phyloP scores from a whole-genome alignment of 2,888 invertebrate species.

The Eupeodes latifasciatus region DNA sequence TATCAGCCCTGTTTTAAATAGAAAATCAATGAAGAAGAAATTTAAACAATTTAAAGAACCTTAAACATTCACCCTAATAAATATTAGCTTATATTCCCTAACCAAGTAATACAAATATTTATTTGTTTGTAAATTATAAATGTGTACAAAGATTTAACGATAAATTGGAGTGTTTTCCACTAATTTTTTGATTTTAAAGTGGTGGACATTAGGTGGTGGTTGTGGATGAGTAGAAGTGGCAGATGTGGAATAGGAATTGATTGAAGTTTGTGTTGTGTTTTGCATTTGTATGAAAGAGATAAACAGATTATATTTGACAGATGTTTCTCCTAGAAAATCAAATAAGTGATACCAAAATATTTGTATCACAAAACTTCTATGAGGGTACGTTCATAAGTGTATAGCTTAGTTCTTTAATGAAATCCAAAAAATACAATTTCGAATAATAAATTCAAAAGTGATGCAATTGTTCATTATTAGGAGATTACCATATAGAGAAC shows the following conservation, averaged over 20 bases:
- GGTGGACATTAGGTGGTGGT: neutral
- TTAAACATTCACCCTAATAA: too few species aligned
- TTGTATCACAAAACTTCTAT: too few species aligned
- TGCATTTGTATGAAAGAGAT: neutral
- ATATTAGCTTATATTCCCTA: too few species aligned
- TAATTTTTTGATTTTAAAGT: neutral
- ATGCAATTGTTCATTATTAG: too few species aligned
- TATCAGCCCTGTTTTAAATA: neutral
- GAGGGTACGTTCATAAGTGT: too few species aligned
- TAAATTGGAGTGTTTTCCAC: conserved; percentile 10
- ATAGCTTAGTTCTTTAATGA: too few species aligned
- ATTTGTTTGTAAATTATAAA: neutral
- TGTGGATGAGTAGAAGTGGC: conserved; percentile 5
- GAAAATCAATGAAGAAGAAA: too few species aligned
- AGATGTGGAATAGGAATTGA: neutral
- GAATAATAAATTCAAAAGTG: neutral
- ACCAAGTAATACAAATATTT: neutral
- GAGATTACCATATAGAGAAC: too few species aligned
- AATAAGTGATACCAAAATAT: neutral
- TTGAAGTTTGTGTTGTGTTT: neutral
- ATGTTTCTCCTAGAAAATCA: neutral
- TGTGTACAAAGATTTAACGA: neutral
- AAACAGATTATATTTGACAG: neutral
- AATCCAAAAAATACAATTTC: neutral
- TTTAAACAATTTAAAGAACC: too few species aligned